Conservation (phyloP, 2,888 invertebrate species). For the Slavum lentiscoides region DNA sequence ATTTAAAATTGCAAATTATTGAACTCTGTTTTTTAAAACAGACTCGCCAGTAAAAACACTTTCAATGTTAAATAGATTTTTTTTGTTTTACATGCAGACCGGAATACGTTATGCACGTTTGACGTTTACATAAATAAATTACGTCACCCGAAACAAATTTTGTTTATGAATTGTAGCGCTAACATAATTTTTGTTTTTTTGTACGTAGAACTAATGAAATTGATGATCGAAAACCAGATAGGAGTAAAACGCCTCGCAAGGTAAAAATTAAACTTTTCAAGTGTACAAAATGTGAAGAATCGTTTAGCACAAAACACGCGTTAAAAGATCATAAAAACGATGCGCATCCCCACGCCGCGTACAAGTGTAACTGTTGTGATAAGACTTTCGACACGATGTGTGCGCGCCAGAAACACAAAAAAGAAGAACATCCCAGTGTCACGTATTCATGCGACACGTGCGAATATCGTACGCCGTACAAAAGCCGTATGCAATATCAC, state of each 20-base stretch:
- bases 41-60: no score
- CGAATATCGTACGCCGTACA: constrained; percentile 51
- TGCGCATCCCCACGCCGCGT: constrained; percentile 32
- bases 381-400: constrained; percentile 48
- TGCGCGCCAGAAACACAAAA: constrained; percentile 53
- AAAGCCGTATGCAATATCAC: constrained; percentile 54
- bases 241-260: constrained; percentile 21
- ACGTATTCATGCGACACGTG: constrained; percentile 54
- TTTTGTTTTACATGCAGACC: no score
- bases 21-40: no score
- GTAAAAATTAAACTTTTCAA: constrained; percentile 41
- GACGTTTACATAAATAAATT: no score
- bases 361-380: constrained; percentile 54
- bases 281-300: constrained; percentile 46
- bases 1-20: no score
- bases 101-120: no score
- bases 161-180: no score
- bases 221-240: constrained; percentile 23
- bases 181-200: background rate
- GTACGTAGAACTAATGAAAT: constrained; percentile 19
- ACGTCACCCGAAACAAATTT: no score
- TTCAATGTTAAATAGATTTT: no score
- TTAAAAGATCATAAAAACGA: constrained; percentile 47
- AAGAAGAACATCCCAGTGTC: constrained; percentile 49
- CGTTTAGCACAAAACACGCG: constrained; percentile 43